These are phyloP conservation scores for Tragopan temminckii DNA, from an alignment of 2,797 vertebrate species.

Conservation along the genomic window DNA sequence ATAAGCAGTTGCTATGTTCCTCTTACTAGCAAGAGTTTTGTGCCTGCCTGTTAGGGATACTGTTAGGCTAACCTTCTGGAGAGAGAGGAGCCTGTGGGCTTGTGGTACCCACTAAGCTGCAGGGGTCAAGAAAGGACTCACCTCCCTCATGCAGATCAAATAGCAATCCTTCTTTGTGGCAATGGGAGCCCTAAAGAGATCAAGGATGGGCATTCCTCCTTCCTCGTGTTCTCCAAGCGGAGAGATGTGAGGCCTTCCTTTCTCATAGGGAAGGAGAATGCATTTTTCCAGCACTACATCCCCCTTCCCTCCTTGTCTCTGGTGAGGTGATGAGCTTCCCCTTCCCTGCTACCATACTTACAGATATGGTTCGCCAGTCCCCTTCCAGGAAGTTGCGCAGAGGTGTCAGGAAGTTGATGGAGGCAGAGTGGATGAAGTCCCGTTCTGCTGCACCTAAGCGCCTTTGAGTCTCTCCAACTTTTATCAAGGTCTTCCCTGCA, in stretches of 20 bases:
- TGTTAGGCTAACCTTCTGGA: neutral
- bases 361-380: conserved; percentile 94
- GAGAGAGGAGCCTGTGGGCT: neutral
- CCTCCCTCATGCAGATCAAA: neutral
- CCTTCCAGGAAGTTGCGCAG: conserved; percentile 96
- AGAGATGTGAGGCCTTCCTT: neutral
- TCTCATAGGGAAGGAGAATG: neutral
- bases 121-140: neutral
- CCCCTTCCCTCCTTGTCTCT: accelerated
- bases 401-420: conserved; percentile 91
- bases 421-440: conserved; percentile 91
- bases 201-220: neutral
- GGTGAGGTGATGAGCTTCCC: accelerated
- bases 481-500: conserved; percentile 91
- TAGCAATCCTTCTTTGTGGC: neutral
- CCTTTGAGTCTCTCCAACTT: conserved; percentile 91
- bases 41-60: neutral
- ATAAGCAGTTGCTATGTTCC: neutral
- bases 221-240: neutral
- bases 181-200: neutral
- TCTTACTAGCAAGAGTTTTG: neutral
- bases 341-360: conserved; percentile 77
- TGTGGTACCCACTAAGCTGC: neutral
- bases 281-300: neutral
- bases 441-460: conserved; percentile 88